Conservation (phyloP, 1,140 invertebrate genomes). For the Trichonephila inaurata region DNA sequence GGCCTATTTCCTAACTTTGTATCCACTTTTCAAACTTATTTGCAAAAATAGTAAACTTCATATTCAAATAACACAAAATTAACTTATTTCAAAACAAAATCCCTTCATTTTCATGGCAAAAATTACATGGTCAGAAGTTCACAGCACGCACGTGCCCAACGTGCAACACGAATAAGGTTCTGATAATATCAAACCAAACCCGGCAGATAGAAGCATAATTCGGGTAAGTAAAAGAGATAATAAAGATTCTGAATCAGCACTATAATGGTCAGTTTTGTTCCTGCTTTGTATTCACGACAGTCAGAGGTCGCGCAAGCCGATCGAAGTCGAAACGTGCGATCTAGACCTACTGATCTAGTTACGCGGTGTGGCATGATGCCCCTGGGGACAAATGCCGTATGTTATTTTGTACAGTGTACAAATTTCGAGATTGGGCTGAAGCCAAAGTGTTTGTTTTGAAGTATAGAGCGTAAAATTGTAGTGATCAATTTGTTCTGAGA, state of each 20-base stretch:
- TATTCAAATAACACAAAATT: too few relatives aligned
- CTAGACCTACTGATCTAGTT: conserved; percentile 44
- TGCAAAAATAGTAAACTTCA: too few relatives aligned
- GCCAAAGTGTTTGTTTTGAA: too few relatives aligned
- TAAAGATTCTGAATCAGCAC: not conserved
- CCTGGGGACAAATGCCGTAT: not conserved
- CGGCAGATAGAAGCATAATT: not conserved
- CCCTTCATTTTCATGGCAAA: not conserved
- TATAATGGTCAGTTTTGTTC: not conserved
- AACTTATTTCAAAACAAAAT: too few relatives aligned
- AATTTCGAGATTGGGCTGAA: too few relatives aligned
- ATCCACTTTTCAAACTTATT: too few relatives aligned
- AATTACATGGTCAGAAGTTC: not conserved
- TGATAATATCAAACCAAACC: not conserved
- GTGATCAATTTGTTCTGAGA: too few relatives aligned
- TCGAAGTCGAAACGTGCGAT: conserved; percentile 17
- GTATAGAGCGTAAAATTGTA: too few relatives aligned
- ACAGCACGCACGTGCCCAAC: not conserved
- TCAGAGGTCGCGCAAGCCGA: not conserved
- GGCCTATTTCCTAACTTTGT: too few relatives aligned
- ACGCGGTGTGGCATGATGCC: not conserved
- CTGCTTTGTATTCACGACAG: not conserved
- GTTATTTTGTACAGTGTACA: too few relatives aligned
- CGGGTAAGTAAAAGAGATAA: not conserved
- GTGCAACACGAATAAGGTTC: not conserved